Percentiles rank a stretch among this genome's conserved stretches.
These are phyloP conservation scores for Mercenaria mercenaria DNA, from an alignment of 1,140 invertebrate species.

Conservation along the genomic window DNA sequence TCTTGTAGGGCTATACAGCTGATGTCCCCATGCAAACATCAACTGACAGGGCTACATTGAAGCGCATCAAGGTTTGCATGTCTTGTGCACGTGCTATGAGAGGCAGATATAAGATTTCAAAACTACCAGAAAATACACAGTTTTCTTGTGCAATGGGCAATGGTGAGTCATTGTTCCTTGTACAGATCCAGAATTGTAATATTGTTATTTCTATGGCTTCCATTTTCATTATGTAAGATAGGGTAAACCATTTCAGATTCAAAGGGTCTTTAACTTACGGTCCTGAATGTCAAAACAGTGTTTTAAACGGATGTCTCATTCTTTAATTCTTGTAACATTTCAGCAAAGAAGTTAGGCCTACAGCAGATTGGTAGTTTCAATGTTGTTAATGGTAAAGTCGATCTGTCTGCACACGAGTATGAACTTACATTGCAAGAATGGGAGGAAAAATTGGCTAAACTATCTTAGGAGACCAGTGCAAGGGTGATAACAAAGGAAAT, in stretches of 20 bases:
- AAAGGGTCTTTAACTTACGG: too few relatives aligned
- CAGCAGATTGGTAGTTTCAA: constrained; percentile 84
- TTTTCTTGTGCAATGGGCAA: constrained; percentile 85
- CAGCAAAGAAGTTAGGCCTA: constrained; percentile 67
- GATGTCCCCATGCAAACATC: constrained; percentile 70
- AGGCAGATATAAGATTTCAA: constrained; percentile 81
- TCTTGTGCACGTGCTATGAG: constrained; percentile 85
- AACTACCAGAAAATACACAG: constrained; percentile 75
- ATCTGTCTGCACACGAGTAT: constrained; percentile 84
- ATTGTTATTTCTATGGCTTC: too few relatives aligned
- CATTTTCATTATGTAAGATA: too few relatives aligned
- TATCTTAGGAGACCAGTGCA: constrained; percentile 81
- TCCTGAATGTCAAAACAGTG: too few relatives aligned
- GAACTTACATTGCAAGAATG: constrained; percentile 82
- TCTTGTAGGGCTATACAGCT: constrained; percentile 82
- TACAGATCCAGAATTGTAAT: background rate
- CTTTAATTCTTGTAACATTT: too few relatives aligned
- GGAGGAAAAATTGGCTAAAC: constrained; percentile 78
- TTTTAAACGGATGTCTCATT: too few relatives aligned
- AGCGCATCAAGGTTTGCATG: constrained; percentile 80
- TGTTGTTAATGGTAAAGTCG: constrained; percentile 85
- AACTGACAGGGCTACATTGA: too few relatives aligned
- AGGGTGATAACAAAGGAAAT: constrained; percentile 83
- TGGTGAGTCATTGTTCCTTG: constrained; percentile 73
- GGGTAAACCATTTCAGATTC: too few relatives aligned